phyloP scores from a whole-genome alignment of 1,140 invertebrate genomes.

The Halesus radiatus region DNA sequence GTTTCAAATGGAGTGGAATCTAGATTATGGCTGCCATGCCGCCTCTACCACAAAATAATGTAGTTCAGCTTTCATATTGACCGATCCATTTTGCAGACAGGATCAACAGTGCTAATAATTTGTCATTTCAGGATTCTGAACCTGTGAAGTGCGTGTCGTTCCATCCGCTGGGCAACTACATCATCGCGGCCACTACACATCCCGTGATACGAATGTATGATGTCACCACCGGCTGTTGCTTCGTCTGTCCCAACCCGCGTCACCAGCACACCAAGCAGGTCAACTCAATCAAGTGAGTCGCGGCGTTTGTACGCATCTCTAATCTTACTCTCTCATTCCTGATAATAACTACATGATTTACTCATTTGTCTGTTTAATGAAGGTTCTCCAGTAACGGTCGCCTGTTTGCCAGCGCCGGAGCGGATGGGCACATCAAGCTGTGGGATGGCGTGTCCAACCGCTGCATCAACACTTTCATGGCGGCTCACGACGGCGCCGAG shows the following conservation, averaged over 20 bases:
- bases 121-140: slow-evolving; percentile 94
- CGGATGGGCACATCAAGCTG: slow-evolving; percentile 94
- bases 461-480: slow-evolving; percentile 93
- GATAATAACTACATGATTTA: too few species aligned
- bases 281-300: slow-evolving; percentile 78
- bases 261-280: slow-evolving; percentile 93
- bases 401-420: slow-evolving; percentile 91
- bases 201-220: slow-evolving; percentile 94
- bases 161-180: slow-evolving; percentile 95
- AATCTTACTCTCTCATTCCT: neutral
- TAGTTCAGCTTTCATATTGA: too few species aligned
- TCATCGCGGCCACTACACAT: slow-evolving; percentile 94
- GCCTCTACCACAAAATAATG: too few species aligned
- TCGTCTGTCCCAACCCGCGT: slow-evolving; percentile 89
- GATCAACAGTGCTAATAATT: too few species aligned
- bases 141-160: slow-evolving; percentile 91
- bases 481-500: slow-evolving; percentile 95
- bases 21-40: too few species aligned
- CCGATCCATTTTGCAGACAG: too few species aligned
- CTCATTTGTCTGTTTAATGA: slow-evolving; percentile 7
- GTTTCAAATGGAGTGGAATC: too few species aligned
- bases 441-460: slow-evolving; percentile 97
- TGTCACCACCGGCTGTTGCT: slow-evolving; percentile 95
- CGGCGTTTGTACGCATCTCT: neutral
- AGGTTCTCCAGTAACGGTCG: slow-evolving; percentile 84